phyloP scores from a whole-genome alignment of 2,888 invertebrate species.

The Heliconius ismenius region DNA sequence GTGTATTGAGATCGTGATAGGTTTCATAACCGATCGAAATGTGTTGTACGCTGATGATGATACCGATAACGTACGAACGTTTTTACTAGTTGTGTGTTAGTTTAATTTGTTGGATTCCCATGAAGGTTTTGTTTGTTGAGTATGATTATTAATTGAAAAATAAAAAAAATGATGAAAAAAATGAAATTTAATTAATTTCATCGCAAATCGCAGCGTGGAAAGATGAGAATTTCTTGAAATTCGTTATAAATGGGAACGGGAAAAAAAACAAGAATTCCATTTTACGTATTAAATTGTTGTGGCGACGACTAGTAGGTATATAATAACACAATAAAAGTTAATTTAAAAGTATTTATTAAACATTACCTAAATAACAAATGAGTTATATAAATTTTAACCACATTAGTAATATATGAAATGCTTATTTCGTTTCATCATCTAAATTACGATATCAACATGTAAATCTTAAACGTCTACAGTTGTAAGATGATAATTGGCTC shows the following conservation, averaged over 20 bases:
- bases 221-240: too few species aligned
- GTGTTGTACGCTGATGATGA: constrained; percentile 21
- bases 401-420: neutral
- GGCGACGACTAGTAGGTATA: too few species aligned
- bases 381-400: neutral
- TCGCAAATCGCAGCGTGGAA: neutral
- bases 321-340: too few species aligned
- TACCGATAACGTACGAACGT: constrained; percentile 6
- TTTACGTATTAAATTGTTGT: too few species aligned
- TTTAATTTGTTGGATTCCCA: neutral
- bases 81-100: neutral
- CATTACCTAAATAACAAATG: neutral
- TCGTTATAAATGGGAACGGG: too few species aligned
- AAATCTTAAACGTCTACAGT: constrained; percentile 11
- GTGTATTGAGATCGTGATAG: constrained; percentile 25
- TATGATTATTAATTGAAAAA: neutral
- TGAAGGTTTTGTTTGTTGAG: neutral
- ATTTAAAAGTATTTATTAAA: neutral
- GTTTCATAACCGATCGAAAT: constrained; percentile 21
- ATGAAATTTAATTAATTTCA: neutral
- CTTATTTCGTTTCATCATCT: neutral
- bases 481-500: constrained; percentile 6
- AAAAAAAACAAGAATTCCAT: too few species aligned
- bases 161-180: too few species aligned
- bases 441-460: constrained; percentile 3